Percentiles rank a stretch among this genome's conserved stretches.
These are phyloP conservation scores for Theretra japonica DNA, from an alignment of 2,888 invertebrate genomes.

Conservation along the genomic window DNA sequence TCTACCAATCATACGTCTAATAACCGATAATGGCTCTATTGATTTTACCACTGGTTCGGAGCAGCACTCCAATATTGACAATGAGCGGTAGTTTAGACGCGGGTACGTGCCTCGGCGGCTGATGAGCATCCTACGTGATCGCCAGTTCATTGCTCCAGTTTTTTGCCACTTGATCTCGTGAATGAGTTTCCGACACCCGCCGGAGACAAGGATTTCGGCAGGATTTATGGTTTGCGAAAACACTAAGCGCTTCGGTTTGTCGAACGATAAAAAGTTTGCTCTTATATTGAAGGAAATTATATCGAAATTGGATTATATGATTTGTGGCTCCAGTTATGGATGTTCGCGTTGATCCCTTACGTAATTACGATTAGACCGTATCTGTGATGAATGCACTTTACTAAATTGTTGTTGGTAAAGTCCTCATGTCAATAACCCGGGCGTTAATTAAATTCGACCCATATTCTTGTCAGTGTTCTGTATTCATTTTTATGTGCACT, in stretches of 20 bases:
- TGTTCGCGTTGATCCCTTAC: conserved; percentile 40
- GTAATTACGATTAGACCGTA: neutral
- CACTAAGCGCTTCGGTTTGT: conserved; percentile 29
- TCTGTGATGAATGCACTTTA: neutral
- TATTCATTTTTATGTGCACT: no score
- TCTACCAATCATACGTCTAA: conserved; percentile 67
- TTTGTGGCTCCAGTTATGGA: conserved; percentile 55
- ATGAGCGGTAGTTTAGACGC: conserved; percentile 83
- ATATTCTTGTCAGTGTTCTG: neutral
- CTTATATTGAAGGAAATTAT: conserved; percentile 33
- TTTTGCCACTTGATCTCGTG: conserved; percentile 80
- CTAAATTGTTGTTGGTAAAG: neutral
- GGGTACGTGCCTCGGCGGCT: conserved; percentile 75
- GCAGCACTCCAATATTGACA: conserved; percentile 80
- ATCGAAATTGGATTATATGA: conserved; percentile 50
- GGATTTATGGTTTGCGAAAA: conserved; percentile 70
- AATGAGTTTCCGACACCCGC: conserved; percentile 75
- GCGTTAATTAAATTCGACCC: neutral
- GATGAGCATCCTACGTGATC: conserved; percentile 80
- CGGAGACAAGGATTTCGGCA: conserved; percentile 67
- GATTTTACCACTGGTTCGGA: conserved; percentile 77
- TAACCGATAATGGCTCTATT: conserved; percentile 76
- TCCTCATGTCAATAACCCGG: neutral
- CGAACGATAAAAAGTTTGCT: conserved; percentile 33
- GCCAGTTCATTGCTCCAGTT: conserved; percentile 82